These are phyloP conservation scores for Hydrotaea diabolus DNA, from an alignment of 2,888 invertebrate genomes.

Conservation along the genomic window DNA sequence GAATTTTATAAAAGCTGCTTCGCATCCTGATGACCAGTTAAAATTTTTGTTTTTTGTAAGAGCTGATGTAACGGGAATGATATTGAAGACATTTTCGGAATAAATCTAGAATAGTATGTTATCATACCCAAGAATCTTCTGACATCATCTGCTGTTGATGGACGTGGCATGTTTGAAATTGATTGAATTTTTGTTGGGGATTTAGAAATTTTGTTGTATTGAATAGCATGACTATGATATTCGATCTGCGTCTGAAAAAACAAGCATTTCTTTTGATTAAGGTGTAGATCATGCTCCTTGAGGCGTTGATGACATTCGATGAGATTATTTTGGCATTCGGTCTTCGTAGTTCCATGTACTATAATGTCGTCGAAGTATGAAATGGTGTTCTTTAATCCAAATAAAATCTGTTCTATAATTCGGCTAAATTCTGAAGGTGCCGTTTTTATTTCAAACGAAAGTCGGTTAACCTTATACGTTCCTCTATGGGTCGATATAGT, in stretches of 20 bases:
- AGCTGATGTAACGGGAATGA: conserved; percentile 50
- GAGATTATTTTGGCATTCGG: conserved; percentile 60
- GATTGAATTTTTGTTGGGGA: conserved; percentile 58
- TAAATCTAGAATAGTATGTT: conserved; percentile 39
- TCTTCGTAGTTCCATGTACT: conserved; percentile 51
- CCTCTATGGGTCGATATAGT: conserved; percentile 55
- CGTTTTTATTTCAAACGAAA: conserved; percentile 53
- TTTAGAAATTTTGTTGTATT: conserved; percentile 57
- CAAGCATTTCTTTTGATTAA: conserved; percentile 39
- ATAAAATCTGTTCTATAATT: conserved; percentile 64
- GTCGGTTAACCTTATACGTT: conserved; percentile 43
- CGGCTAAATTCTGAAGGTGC: conserved; percentile 62
- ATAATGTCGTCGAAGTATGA: conserved; percentile 62
- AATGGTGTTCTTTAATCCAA: conserved; percentile 59
- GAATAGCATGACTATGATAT: conserved; percentile 53
- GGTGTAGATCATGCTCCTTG: conserved; percentile 60
- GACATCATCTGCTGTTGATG: conserved; percentile 47
- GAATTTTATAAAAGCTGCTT: conserved; percentile 55
- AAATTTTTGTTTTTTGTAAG: conserved; percentile 42
- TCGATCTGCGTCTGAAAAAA: conserved; percentile 51
- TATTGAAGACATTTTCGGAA: conserved; percentile 49
- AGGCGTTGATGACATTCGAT: conserved; percentile 49
- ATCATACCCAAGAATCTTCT: conserved; percentile 56
- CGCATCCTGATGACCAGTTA: conserved; percentile 54
- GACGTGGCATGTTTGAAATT: conserved; percentile 53